These are phyloP conservation scores for Rousettus leschenaultii DNA, from an alignment of 2,113 vertebrate species.

Conservation along the genomic window DNA sequence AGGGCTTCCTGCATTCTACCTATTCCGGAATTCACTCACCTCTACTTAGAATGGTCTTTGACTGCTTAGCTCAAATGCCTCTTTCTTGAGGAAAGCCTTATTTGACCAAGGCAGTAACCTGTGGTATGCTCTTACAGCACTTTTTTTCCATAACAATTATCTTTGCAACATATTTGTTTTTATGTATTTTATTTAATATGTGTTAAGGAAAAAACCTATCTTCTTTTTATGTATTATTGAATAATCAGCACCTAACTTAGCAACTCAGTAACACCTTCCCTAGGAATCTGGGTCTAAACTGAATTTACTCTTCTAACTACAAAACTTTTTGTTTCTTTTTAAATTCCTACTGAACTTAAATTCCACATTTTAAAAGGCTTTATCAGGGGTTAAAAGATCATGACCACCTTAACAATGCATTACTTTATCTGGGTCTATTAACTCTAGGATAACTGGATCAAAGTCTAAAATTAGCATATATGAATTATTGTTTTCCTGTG, in stretches of 20 bases:
- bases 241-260: not conserved
- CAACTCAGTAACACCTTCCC: not conserved
- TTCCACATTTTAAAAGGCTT: not conserved
- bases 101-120: not conserved
- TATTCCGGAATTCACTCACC: not conserved
- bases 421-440: not conserved
- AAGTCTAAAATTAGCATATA: not conserved
- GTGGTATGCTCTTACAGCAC: not conserved
- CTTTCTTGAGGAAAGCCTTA: not conserved
- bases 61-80: not conserved
- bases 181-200: not conserved
- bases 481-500: not conserved
- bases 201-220: not conserved
- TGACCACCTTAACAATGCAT: not conserved
- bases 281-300: not conserved
- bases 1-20: not conserved
- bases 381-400: not conserved
- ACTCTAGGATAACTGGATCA: not conserved
- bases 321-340: not conserved
- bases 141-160: not conserved
- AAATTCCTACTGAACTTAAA: not conserved
- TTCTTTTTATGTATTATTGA: not conserved
- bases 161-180: not conserved
- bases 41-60: not conserved
- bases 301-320: not conserved